Base-by-base conservation (phyloP, 2,113 vertebrate genomes). In the Sinosuthora webbiana region DNA sequence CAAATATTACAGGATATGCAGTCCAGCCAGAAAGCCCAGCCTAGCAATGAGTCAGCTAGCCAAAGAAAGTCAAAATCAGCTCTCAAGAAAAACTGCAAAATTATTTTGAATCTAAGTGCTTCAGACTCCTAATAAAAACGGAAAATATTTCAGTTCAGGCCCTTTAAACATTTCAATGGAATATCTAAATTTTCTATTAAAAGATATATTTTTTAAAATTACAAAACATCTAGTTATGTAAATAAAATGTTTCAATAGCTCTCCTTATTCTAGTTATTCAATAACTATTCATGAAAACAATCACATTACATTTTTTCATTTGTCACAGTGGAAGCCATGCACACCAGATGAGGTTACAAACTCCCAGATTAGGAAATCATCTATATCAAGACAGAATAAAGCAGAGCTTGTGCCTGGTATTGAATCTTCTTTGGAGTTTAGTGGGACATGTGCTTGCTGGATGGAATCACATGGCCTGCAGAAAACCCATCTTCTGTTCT, bases 401-500 rank as follows among this genome's bases (percentile, higher is more conserved):
- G 44, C 14, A 69, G 37, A 56, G 45, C 18, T 65, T 83, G 67
- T 86, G 50, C 52, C n/a, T 44, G 16, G 7, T 50, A 19, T 35
- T 81, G 64, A 83, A 53, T 74, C 42, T 35, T 65, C 28, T 77
- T 81, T 81, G 37, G 30, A 39, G 11, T 81, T 87, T 39, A 35
- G 22, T 3, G 4, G 53, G 44, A 83, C 64, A 90, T 13, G 27
- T 52, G 52, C 30, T 42, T 7, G 4, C 35, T 41, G 17, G 17
- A 45, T n/a, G 35, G 35, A 45, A 57, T 80, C 79, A 88, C 71
- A 77, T 35, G 37, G 63, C 28, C 63, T 65, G 33, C 44, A 90
- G 56, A 94, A 93, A 83, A 83, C 9, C 8, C 83, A 87, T 74
- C 59, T 70, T 81, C 68, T 94, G 42, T 87, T 91, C 56, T 22